Evolutionary conservation across 2,888 invertebrate genomes (phyloP), one percentile per base, ranked within the genome.

Genomic region (Coelinius sp.): DNA sequence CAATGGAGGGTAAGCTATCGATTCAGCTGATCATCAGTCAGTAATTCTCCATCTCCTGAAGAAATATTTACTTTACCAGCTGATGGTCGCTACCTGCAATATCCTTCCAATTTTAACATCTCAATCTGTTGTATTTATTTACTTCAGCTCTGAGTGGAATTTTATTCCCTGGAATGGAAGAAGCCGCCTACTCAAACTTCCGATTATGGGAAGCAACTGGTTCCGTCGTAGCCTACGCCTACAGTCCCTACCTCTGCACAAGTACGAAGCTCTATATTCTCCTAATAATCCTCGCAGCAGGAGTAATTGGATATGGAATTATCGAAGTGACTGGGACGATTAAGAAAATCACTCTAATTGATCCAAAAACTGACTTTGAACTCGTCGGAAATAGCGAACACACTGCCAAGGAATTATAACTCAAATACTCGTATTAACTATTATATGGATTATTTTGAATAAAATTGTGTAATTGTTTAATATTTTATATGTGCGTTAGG

Each of bases 141-240:
- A 24, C 82, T 82, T 7, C 86, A 95, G 95, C 95, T 25, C 89
- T 97, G 24, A 95, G 95, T 81, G 97, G 97, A 6, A 93, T 95
- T 66, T 88, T 97, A 68, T 97, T 97, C 83, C 94, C 94, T 0
- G 93, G 94, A 14, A 91, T 94, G 80, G 93, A 96, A 81, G 97
- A 97, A 83, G 96, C 97, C 0, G 95, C 96, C 0, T 97, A 95
- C 88, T 95, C 97, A 77, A 97, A 97, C 89, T 97, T 97, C 88
- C 91, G 97, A 7, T 88, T 97, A 63, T 97, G 97, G 97, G 97
- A 97, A 87, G 93, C 96, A 0, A 91, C 95, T 0, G 97, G 97
- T 65, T 96, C 97, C 72, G 95, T 96, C 12, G 91, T 96, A 69
- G 93, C 95, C 0, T 97, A 96, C 81, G 91, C 92, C 0, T 92